Base-by-base conservation (phyloP, 1,140 invertebrate species). In the Saccostrea glomerata region DNA sequence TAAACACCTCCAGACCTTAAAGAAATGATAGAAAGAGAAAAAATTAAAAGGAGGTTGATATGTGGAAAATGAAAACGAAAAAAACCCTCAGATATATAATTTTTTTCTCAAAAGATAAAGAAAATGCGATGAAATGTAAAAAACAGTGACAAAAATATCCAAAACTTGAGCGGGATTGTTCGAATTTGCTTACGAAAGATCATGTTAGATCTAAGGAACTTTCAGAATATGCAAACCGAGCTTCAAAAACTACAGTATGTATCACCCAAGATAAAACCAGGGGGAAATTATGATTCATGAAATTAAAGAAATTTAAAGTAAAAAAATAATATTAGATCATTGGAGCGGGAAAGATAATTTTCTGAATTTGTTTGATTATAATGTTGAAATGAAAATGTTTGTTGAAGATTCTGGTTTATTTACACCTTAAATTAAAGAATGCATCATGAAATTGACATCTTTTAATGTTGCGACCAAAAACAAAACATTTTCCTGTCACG, bases 381-480 rank as follows among this genome's bases (percentile, higher is more conserved):
- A 56, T 86, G 15, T 17, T 77, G 36, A 86, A 77, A 77, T 82
- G 47, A 25, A 77, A 58, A n/a, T 86, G 15, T 86, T 86, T 56
- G 86, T 56, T 25, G 56, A 55, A 77, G 30, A 40, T 55, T 56
- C 36, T 58, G n/a, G 47, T 23, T 73, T n/a, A 36, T 86, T 55
- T 54, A 86, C 40, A 40, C 54, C 66, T 12, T 15, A 86, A 54
- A 54, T 63, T 86, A 13, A 9, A 30, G 30, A 25, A 55, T 86
- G 63, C 54, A 58, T 86, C 5, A 86, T 86, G 66, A 86, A 86
- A 73, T 73, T 77, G 47, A 86, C 66, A 2, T 9, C 54, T 55
- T 36, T 77, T 15, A 82, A 86, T 47, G 63, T 86, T 17, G n/a
- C 63, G 4, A 47, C 40, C 2, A 47, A 47, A 2, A 47, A 47